These are phyloP conservation scores for Larimichthys crocea DNA, from an alignment of 2,113 vertebrate species.

Conservation along the genomic window DNA sequence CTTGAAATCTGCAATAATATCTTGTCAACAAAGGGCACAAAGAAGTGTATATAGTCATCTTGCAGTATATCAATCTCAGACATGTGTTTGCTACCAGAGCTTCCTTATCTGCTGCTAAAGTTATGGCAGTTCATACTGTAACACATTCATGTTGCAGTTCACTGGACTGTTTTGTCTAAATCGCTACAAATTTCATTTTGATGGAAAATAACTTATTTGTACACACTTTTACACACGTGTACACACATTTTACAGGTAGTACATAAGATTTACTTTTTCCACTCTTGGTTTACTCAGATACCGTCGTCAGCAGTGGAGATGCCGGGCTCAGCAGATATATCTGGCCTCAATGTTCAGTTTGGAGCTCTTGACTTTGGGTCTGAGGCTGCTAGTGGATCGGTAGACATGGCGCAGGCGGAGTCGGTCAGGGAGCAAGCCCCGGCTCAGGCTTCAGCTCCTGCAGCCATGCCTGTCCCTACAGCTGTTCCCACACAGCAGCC, in stretches of 20 bases:
- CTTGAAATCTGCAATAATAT: background rate
- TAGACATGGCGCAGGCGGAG: conserved; percentile 86
- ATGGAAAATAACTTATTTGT: background rate
- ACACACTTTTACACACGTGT: too few species aligned
- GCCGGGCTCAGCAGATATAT: conserved; percentile 93
- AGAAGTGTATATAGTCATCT: background rate
- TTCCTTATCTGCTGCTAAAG: background rate
- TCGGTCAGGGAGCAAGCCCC: conserved; percentile 64
- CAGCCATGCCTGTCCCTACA: conserved; percentile 39
- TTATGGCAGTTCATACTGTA: background rate
- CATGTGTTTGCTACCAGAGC: background rate
- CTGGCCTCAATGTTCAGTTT: conserved; percentile 95
- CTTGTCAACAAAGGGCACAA: background rate
- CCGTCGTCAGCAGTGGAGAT: conserved; percentile 96
- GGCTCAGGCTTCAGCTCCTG: conserved; percentile 19
- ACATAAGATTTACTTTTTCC: background rate
- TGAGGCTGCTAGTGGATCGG: conserved; percentile 83
- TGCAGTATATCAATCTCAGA: background rate
- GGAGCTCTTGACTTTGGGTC: conserved; percentile 96
- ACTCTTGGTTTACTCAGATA: conserved; percentile 82
- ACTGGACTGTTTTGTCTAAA: background rate
- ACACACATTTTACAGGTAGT: background rate
- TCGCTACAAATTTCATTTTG: background rate
- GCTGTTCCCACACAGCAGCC: conserved; percentile 65
- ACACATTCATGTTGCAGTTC: background rate